Percentiles rank a stretch among this genome's conserved stretches.
These are phyloP conservation scores for Turritopsis rubra DNA, from an alignment of 30 jellyfish, hydroid and myxozoan genomes.

Conservation along the genomic window DNA sequence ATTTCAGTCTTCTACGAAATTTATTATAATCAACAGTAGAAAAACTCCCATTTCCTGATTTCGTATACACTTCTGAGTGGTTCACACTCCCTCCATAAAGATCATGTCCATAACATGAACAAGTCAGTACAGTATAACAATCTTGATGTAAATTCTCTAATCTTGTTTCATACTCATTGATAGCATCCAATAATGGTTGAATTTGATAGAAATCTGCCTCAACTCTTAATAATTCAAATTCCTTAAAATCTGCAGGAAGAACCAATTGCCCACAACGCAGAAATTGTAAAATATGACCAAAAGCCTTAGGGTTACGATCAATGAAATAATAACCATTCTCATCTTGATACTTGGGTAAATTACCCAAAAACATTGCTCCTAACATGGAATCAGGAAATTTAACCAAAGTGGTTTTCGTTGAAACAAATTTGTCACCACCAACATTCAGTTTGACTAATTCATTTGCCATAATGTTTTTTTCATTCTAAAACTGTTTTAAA, in stretches of 20 bases:
- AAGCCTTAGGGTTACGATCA: constrained; percentile 19
- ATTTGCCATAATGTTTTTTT: not conserved
- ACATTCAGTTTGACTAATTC: constrained; percentile 28
- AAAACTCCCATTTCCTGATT: constrained; percentile 14
- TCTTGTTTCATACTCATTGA: not conserved
- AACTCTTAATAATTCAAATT: not conserved
- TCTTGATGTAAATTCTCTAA: not conserved
- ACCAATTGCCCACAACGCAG: constrained; percentile 16
- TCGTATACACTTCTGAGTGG: constrained; percentile 2
- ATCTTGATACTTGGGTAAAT: constrained; percentile 20
- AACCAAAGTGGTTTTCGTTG: constrained; percentile 23
- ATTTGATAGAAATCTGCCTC: constrained; percentile 22
- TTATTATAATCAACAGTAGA: not conserved
- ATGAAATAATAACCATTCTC: constrained; percentile 23
- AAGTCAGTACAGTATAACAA: not conserved
- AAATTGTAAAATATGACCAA: constrained; percentile 30
- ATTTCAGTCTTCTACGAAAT: constrained; percentile 1
- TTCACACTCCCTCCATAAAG: not conserved
- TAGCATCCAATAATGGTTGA: not conserved
- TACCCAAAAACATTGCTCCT: constrained; percentile 17
- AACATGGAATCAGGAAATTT: constrained; percentile 23
- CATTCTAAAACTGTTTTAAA: not conserved
- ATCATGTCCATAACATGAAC: constrained; percentile 10
- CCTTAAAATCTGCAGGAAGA: constrained; percentile 28
- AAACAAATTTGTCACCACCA: constrained; percentile 27